These are phyloP conservation scores for Agrotis segetum DNA, from an alignment of 2,888 invertebrate species.

Conservation along the genomic window DNA sequence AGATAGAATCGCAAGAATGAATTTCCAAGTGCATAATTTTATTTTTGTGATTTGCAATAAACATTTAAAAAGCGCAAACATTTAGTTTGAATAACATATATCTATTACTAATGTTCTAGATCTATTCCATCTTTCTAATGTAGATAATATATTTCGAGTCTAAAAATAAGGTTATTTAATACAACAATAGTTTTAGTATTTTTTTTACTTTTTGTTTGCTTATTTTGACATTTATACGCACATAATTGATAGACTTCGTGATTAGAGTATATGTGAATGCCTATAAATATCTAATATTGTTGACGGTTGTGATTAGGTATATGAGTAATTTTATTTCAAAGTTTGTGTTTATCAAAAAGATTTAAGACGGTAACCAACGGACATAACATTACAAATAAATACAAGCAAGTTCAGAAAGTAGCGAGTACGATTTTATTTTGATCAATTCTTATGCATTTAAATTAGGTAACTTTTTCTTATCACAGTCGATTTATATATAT, in stretches of 20 bases:
- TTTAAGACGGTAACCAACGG: slow-evolving; percentile 13
- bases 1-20: slow-evolving; percentile 1
- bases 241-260: slow-evolving; percentile 43
- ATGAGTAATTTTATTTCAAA: slow-evolving; percentile 17
- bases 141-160: slow-evolving; percentile 83
- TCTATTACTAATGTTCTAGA: slow-evolving; percentile 56
- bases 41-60: slow-evolving; percentile 68
- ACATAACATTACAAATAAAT: slow-evolving; percentile 18
- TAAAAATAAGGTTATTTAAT: slow-evolving; percentile 84
- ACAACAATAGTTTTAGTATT: slow-evolving; percentile 70
- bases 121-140: slow-evolving; percentile 76
- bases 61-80: slow-evolving; percentile 75
- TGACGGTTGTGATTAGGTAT: slow-evolving; percentile 69
- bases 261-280: slow-evolving; percentile 55
- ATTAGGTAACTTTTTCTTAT: slow-evolving; percentile 79
- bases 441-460: slow-evolving; percentile 76
- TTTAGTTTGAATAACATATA: slow-evolving; percentile 57
- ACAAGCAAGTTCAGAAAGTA: slow-evolving; percentile 25
- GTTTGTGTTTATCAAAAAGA: not conserved
- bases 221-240: slow-evolving; percentile 38
- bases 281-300: slow-evolving; percentile 75
- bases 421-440: slow-evolving; percentile 30
- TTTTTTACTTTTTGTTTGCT: slow-evolving; percentile 6
- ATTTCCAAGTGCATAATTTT: slow-evolving; percentile 56
- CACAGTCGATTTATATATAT: slow-evolving; percentile 75